Conservation (phyloP, 2,888 invertebrate genomes). For the Megastigmus dorsalis region DNA sequence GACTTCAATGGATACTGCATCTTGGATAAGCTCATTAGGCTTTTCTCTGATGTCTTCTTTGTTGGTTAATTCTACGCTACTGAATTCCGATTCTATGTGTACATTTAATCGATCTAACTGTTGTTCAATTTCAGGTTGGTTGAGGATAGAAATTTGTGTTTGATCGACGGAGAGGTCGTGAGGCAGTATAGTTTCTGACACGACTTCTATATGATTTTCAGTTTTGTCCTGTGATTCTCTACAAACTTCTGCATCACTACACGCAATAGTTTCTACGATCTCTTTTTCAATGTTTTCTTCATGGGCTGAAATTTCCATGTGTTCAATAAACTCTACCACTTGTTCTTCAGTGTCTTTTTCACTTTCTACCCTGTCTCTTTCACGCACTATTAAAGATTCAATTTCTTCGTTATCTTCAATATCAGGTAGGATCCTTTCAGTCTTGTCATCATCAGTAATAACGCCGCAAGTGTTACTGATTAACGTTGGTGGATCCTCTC, state of each 20-base stretch:
- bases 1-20: slow-evolving; percentile 23
- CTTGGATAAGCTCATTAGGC: slow-evolving; percentile 44
- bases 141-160: slow-evolving; percentile 21
- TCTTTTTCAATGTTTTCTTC: slow-evolving; percentile 32
- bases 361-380: slow-evolving; percentile 10
- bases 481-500: slow-evolving; percentile 35
- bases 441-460: slow-evolving; percentile 61
- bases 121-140: slow-evolving; percentile 68
- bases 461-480: slow-evolving; percentile 17
- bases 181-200: slow-evolving; percentile 56
- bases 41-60: slow-evolving; percentile 30
- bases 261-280: background rate
- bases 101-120: slow-evolving; percentile 66
- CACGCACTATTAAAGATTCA: slow-evolving; percentile 38
- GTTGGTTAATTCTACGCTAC: slow-evolving; percentile 51
- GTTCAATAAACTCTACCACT: slow-evolving; percentile 6
- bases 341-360: slow-evolving; percentile 23
- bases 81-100: slow-evolving; percentile 68
- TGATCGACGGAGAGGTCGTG: slow-evolving; percentile 16
- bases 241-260: background rate
- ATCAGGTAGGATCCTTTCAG: slow-evolving; percentile 66
- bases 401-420: slow-evolving; percentile 61
- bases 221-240: slow-evolving; percentile 20
- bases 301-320: slow-evolving; percentile 22
- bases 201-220: slow-evolving; percentile 2